Evolutionary conservation across 1,140 invertebrate genomes (phyloP).

Genomic region (Rhagoletis zephyria): DNA sequence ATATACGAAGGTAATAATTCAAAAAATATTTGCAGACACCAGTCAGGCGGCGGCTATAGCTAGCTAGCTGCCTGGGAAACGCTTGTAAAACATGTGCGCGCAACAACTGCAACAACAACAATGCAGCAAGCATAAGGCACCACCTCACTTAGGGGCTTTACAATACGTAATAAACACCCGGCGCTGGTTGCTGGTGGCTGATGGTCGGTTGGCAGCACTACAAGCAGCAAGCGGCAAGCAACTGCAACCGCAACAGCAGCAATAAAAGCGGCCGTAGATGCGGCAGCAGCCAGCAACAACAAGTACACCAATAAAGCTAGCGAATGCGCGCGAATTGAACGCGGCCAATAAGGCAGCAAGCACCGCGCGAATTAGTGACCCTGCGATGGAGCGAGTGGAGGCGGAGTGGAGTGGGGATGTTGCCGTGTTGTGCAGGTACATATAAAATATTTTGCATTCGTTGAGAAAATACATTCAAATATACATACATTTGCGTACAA

Average conservation of each 20-base stretch:
- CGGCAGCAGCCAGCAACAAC: not conserved
- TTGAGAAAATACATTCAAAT: not conserved
- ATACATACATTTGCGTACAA: not conserved
- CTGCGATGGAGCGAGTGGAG: not conserved
- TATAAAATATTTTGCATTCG: constrained; percentile 35
- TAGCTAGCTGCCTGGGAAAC: constrained; percentile 31
- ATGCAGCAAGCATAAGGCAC: constrained; percentile 15
- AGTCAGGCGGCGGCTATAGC: constrained; percentile 4
- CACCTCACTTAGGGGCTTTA: constrained; percentile 39
- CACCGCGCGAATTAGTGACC: constrained; percentile 36
- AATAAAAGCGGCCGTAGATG: not conserved
- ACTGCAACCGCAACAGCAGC: constrained; percentile 29
- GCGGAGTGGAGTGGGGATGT: not conserved
- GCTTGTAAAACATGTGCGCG: constrained; percentile 44
- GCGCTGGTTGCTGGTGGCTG: constrained; percentile 23
- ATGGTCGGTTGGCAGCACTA: constrained; percentile 39
- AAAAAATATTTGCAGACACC: constrained; percentile 55
- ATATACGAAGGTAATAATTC: constrained; percentile 55
- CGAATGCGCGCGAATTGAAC: constrained; percentile 43
- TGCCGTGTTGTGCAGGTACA: not conserved
- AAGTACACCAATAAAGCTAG: constrained; percentile 25
- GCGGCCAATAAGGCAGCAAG: constrained; percentile 41
- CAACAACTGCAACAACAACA: constrained; percentile 31
- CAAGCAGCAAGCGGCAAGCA: constrained; percentile 49
- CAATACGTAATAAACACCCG: constrained; percentile 52